A percentile compares a stretch with the other conserved stretches of the same genome.
Evolutionary conservation across 1,140 invertebrate genomes (phyloP).

Genomic region (Euwallacea similis): DNA sequence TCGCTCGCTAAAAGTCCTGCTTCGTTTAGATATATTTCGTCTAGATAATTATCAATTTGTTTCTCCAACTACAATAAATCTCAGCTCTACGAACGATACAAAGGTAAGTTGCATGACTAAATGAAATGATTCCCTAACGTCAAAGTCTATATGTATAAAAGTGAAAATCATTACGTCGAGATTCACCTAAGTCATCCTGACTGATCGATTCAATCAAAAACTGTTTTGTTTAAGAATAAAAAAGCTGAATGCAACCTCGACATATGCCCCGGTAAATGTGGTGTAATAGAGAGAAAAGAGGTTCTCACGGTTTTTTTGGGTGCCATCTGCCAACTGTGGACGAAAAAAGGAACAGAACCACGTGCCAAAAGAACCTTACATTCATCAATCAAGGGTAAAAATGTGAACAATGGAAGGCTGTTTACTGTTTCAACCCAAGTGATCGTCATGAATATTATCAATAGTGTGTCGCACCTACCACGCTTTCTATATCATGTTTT

Average conservation of each 20-base stretch:
- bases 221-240: slow-evolving; percentile 30
- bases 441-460: slow-evolving; percentile 26
- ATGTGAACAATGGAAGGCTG: slow-evolving; percentile 27
- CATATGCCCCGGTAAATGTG: slow-evolving; percentile 29
- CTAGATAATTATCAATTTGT: too few species aligned
- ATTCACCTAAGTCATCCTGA: slow-evolving; percentile 28
- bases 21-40: too few species aligned
- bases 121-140: slow-evolving; percentile 14
- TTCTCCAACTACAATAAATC: not conserved
- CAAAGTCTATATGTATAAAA: slow-evolving; percentile 12
- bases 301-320: slow-evolving; percentile 37
- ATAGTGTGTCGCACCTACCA: slow-evolving; percentile 35
- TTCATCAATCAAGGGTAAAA: slow-evolving; percentile 32
- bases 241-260: slow-evolving; percentile 24
- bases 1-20: too few species aligned
- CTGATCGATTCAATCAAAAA: slow-evolving; percentile 26
- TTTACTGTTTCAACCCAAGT: slow-evolving; percentile 28
- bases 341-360: slow-evolving; percentile 33
- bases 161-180: slow-evolving; percentile 22
- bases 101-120: slow-evolving; percentile 24
- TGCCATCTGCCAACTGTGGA: slow-evolving; percentile 37
- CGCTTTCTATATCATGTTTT: slow-evolving; percentile 35
- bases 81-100: not conserved
- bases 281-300: slow-evolving; percentile 34
- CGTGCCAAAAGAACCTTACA: slow-evolving; percentile 37